Base-by-base conservation (phyloP, 1,140 invertebrate genomes). In the Aphelenchoides avenae region DNA sequence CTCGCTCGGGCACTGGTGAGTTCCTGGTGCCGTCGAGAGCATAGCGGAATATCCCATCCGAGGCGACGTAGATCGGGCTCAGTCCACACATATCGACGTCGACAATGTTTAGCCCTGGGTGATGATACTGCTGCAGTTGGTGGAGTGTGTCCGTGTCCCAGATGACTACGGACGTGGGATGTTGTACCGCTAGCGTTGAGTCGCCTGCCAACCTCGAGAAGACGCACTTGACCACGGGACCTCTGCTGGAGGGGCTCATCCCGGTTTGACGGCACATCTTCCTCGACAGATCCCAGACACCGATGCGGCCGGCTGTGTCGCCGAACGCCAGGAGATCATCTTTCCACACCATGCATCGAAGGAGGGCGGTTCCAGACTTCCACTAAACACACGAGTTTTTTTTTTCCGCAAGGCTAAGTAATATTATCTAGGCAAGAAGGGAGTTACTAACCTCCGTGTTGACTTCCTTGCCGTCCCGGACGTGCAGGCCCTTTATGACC, bases 281-380 rank as follows among this genome's bases (percentile, higher is more conserved):
- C 40, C 53, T 53, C n/a, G 39, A 54, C 7, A 75, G 44, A 53
- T 77, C 61, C 73, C 73, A 75, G 18, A 75, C 50, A 9, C 63
- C 56, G 5, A 75, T 27, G 27, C 70, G 54, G 6, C 75, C 75
- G 7, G 70, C 61, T 5, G 58, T 51, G 48, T 75, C 75, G 2
- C 73, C 75, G 37, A 77, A 66, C 15, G 71, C 75, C 24, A 75
- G 57, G 29, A 75, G 42, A 52, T 75, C 75, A 31, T 76, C 73
- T 39, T 75, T 77, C 74, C 74, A 75, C 13, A 68, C 61, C 71
- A 75, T 66, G 30, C 67, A 70, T 22, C 64, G 36, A 15, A 75
- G 66, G 33, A 46, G 50, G 9, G 71, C 55, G 13, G 67, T 57
- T 2, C 69, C 68, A 13, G 47, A 57, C 48, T 68, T 68, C 72